Conservation (phyloP, 2,888 invertebrate genomes). For the Hedya salicella region DNA sequence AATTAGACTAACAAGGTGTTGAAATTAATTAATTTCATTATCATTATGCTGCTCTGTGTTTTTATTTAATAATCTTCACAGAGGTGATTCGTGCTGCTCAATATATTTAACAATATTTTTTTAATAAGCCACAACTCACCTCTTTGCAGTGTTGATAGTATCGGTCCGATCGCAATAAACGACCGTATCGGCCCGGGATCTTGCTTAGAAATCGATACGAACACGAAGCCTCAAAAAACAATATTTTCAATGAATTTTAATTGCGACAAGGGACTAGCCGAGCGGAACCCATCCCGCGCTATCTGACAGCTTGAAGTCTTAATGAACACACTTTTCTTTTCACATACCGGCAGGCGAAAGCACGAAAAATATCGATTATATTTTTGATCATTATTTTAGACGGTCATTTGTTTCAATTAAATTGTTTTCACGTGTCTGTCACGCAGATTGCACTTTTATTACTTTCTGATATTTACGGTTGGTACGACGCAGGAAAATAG, state of each 20-base stretch:
- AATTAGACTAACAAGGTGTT: no score
- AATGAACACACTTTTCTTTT: slow-evolving; percentile 37
- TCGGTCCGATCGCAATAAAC: slow-evolving; percentile 21
- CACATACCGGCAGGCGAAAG: slow-evolving; percentile 39
- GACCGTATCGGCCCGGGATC: slow-evolving; percentile 18
- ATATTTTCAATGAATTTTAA: slow-evolving; percentile 30
- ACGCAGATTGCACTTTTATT: not conserved
- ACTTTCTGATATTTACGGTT: not conserved
- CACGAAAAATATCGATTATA: slow-evolving; percentile 17
- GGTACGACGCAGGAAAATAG: not conserved
- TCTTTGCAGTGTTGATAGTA: slow-evolving; percentile 7
- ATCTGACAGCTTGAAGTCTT: slow-evolving; percentile 27
- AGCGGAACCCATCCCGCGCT: slow-evolving; percentile 32
- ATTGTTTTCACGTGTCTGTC: not conserved
- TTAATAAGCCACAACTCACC: slow-evolving; percentile 5
- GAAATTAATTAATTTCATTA: no score
- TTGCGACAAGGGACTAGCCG: slow-evolving; percentile 21
- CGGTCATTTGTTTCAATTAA: not conserved
- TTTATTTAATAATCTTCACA: not conserved
- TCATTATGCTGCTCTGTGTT: not conserved
- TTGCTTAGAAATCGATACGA: slow-evolving; percentile 27
- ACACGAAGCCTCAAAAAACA: slow-evolving; percentile 22
- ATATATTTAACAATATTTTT: slow-evolving; percentile 17
- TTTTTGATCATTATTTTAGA: slow-evolving; percentile 15
- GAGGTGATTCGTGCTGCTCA: not conserved